Base-by-base conservation (phyloP, 1,140 invertebrate genomes). In the Calephelis virginiensis region DNA sequence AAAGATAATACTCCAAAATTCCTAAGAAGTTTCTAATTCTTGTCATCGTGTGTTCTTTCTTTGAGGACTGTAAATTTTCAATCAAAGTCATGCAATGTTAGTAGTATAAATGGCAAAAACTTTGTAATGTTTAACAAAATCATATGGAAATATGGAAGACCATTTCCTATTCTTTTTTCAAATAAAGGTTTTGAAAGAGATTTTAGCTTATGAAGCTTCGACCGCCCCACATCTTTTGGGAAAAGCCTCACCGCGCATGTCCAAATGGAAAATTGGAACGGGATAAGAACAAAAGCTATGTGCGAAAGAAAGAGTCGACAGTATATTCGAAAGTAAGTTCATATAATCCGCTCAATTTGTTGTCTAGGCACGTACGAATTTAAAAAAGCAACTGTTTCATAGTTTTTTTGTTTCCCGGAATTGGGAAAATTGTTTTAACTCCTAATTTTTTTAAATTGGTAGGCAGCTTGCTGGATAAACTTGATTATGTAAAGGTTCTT, bases 301-400 rank as follows among this genome's bases (percentile, higher is more conserved):
- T 66, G 61, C 46, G 67, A 64, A 14, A 61, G 73, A 90, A 38
- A 72, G 81, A 76, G 84, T 86, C 53, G 13, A 49, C 45, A 47
- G 68, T 67, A 78, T 17, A 69, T 50, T 63, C 62, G 70, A 78
- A 77, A 81, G 72, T 73, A 73, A 85, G 75, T 86, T 80, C 81
- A 83, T 79, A 82, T 80, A 81, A 83, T 85, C 75, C 71, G 78
- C 72, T 84, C 78, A 81, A 90, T 90, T 86, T 84, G 80, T 84
- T 83, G 73, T 82, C 81, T 80, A 80, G 77, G 74, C 84, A 89
- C 86, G 83, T 87, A 68, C 77, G 79, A 76, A 80, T 79, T 82
- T 80, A 82, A 81, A 81, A 76, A 72, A 68, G 68, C 61, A 43
- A 62, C 40, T 62, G 17, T 62, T 45, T 14, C 13, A 67, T 40